Evolutionary conservation across 2,888 invertebrate species (phyloP), one percentile per base, ranked within the genome.

Genomic region (Lepidonotus clava): DNA sequence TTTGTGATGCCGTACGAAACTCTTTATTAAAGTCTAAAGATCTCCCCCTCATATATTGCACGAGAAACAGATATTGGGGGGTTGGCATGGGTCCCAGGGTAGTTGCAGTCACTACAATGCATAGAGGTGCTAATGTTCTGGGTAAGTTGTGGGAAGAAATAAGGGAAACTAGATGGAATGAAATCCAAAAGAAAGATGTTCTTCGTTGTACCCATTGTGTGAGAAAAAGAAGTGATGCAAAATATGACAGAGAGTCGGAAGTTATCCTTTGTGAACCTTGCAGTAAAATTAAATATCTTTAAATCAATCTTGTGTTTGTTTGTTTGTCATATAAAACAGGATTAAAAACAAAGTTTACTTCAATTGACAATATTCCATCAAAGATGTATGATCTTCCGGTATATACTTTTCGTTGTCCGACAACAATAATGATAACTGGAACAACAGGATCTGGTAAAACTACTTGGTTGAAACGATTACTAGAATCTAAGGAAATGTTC

Each of bases 361-460:
- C 0, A 28, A 28, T 11, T 61, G 11, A 1, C 1, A 61, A 18
- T 18, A 1, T 28, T 24, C 28, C 4, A 61, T n/a, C 28, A n/a
- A n/a, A 5, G 4, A 56, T 56, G 56, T 56, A 56, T 56, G 8
- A 8, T 8, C 14, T 56, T 21, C 56, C 56, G 56, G n/a, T 5
- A 4, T n/a, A 8, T 14, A n/a, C n/a, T 56, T 61, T 61, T 28
- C 11, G 21, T n/a, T 5, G n/a, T 2, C 61, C 61, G 8, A 28
- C 28, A 18, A 61, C 61, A 5, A 76, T 76, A 8, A 34, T 40
- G 11, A 41, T 76, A 0, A 76, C 36, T 18, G 76, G 76, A n/a
- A 21, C 41, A 32, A 76, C 76, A 2, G 76, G 76, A 2, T 76
- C 76, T n/a, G 76, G 34, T n/a, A 71, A 71, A 32, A 71, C 71